These are phyloP conservation scores for Calephelis perditalis DNA, from an alignment of 2,888 invertebrate genomes.

Conservation along the genomic window DNA sequence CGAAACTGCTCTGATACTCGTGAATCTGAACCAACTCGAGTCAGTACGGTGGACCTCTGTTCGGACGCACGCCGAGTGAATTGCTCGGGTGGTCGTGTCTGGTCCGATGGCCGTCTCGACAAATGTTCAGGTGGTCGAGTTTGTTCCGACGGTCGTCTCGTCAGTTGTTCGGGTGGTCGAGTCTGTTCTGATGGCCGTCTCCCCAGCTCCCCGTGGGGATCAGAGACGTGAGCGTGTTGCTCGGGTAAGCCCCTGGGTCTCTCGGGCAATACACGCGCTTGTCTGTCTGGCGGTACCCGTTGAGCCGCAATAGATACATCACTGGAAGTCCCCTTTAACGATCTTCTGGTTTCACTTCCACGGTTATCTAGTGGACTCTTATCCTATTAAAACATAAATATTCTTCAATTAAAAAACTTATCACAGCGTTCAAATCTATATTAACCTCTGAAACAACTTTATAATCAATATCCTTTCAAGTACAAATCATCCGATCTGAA, in stretches of 20 bases:
- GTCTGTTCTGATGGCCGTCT: constrained; percentile 4
- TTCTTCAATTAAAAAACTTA: no score
- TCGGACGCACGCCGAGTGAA: constrained; percentile 8
- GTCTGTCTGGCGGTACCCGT: constrained; percentile 31
- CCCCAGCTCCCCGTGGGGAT: background rate
- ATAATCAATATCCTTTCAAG: no score
- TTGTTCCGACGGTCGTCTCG: no score
- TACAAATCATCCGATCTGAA: no score
- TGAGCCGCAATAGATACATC: constrained; percentile 14
- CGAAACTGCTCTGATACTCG: background rate
- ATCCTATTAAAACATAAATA: constrained; percentile 34
- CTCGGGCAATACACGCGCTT: constrained; percentile 26
- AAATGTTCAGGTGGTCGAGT: no score
- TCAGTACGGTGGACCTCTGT: background rate
- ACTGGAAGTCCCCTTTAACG: constrained; percentile 21
- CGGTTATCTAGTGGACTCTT: constrained; percentile 42
- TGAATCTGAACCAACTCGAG: constrained; percentile 3
- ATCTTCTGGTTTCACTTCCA: constrained; percentile 28
- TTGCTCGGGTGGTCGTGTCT: background rate
- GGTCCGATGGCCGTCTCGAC: no score
- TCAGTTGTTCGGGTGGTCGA: background rate
- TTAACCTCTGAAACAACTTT: no score
- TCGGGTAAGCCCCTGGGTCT: constrained; percentile 22
- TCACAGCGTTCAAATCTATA: no score
- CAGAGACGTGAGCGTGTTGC: constrained; percentile 10